Evolutionary conservation across 2,797 vertebrate species (phyloP).

Genomic region (Channallabes apus): DNA sequence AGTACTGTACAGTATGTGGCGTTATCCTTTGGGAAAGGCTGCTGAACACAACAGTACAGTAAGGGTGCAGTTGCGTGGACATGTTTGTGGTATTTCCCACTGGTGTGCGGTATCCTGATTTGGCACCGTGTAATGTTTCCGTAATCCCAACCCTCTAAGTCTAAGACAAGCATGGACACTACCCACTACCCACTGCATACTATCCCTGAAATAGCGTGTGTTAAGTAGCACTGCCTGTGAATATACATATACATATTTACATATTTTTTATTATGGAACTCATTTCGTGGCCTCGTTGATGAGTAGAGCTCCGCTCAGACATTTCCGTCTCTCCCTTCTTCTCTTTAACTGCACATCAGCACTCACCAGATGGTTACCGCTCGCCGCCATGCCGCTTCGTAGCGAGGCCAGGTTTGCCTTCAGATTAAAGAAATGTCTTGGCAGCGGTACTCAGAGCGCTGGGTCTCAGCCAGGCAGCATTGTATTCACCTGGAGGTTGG

Average conservation of each 20-base stretch:
- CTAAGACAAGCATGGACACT: neutral
- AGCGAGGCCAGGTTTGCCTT: neutral
- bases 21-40: neutral
- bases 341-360: neutral
- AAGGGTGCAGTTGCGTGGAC: neutral
- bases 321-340: neutral
- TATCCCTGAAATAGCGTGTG: neutral
- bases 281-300: neutral
- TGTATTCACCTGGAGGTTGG: neutral
- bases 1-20: neutral
- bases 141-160: too few species aligned
- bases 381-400: neutral
- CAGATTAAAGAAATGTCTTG: neutral
- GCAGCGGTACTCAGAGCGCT: neutral
- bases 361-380: conserved; percentile 15
- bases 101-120: neutral
- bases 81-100: neutral
- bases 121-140: neutral
- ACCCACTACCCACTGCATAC: neutral
- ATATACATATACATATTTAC: too few species aligned
- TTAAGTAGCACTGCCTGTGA: neutral
- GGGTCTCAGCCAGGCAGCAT: neutral
- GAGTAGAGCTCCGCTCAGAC: neutral
- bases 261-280: neutral
- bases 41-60: neutral